These are phyloP conservation scores for Branchinecta lindahli DNA, from an alignment of 1,140 invertebrate species.

Conservation along the genomic window DNA sequence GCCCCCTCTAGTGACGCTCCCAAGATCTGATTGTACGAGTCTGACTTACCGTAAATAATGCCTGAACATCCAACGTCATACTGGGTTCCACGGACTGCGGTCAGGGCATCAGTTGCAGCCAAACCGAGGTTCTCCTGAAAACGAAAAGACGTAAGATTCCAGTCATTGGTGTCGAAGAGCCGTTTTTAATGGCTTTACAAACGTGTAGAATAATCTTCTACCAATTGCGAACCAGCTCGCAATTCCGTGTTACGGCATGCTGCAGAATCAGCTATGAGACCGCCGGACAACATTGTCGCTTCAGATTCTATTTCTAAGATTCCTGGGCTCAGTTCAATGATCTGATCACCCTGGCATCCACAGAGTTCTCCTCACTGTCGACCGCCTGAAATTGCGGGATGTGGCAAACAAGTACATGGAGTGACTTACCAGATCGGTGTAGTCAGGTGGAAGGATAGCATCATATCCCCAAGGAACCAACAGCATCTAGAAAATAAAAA, in stretches of 20 bases:
- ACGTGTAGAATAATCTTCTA: no score
- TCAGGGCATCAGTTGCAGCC: constrained; percentile 13
- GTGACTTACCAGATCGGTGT: background rate
- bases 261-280: no score
- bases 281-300: no score
- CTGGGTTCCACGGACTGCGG: constrained; percentile 15
- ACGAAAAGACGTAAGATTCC: constrained; percentile 18
- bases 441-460: background rate
- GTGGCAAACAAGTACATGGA: background rate
- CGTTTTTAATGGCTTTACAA: background rate
- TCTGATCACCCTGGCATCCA: no score
- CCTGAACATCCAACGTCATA: constrained; percentile 14
- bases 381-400: no score
- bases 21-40: no score
- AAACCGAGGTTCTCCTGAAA: constrained; percentile 24
- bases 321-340: no score
- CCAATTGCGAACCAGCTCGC: no score
- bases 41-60: constrained; percentile 12
- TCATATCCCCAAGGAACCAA: background rate
- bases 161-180: background rate
- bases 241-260: no score
- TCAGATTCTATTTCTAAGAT: no score
- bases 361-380: no score
- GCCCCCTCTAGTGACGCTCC: no score
- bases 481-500: background rate